phyloP scores from a whole-genome alignment of 2,888 invertebrate species.

The Allolobophora icterica region DNA sequence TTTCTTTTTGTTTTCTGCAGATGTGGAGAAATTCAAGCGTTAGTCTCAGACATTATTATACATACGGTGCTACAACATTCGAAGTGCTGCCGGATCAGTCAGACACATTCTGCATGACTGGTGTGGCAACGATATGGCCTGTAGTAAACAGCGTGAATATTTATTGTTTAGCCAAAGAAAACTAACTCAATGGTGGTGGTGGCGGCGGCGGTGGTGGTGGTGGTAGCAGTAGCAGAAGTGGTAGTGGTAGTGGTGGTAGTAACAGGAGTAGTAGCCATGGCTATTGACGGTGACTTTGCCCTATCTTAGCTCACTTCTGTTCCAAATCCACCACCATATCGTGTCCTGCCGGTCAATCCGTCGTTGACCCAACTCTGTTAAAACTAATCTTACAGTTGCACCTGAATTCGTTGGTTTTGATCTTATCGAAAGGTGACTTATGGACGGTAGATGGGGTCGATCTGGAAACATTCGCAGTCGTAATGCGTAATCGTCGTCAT shows the following conservation, averaged over 20 bases:
- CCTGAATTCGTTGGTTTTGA: background rate
- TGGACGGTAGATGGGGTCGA: background rate
- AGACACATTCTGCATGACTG: too few relatives aligned
- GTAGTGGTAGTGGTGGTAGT: background rate
- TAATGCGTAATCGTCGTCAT: constrained; percentile 2
- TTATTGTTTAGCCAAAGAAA: too few relatives aligned
- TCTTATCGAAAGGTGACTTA: background rate
- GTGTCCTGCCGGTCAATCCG: background rate
- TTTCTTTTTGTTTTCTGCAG: too few relatives aligned
- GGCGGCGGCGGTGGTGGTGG: too few relatives aligned
- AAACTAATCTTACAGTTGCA: background rate
- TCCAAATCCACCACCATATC: background rate
- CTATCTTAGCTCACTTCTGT: background rate
- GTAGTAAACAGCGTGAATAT: too few relatives aligned
- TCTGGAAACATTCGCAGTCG: background rate
- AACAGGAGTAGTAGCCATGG: background rate
- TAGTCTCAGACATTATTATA: too few relatives aligned
- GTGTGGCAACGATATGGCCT: too few relatives aligned
- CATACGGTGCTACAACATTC: too few relatives aligned
- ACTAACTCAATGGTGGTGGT: too few relatives aligned
- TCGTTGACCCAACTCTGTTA: background rate
- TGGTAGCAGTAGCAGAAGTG: background rate
- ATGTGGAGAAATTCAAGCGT: too few relatives aligned
- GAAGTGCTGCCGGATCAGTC: too few relatives aligned
- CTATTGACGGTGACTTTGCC: background rate